Base-by-base conservation (phyloP, 2,113 vertebrate species). In the Gymnorhina tibicen region DNA sequence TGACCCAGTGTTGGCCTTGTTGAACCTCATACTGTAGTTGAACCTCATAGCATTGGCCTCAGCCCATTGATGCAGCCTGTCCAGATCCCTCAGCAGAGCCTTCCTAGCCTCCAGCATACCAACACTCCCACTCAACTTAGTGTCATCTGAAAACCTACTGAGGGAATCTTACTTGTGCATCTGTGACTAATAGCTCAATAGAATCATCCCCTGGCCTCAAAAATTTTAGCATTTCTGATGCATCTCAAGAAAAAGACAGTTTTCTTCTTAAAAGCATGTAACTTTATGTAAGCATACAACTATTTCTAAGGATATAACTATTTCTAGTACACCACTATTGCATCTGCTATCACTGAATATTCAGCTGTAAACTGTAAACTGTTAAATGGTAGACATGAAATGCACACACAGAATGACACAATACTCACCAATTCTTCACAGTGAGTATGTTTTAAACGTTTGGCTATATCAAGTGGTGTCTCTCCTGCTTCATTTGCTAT, bases 381-480 rank as follows among this genome's bases (percentile, higher is more conserved):
- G 5, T 41, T 46, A 64, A 64, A 76, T 63, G 66, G 55, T 62
- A 75, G 41, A 75, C 30, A 49, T 7, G 11, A 85, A 92, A 69
- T 26, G 35, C 16, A 79, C 52, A 85, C 19, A 59, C 2, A 49
- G 21, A 55, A 76, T 73, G 9, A 50, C 7, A 8, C 1, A 12
- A 74, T 58, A 96, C 99, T 98, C 95, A 99, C 99, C 99, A 99
- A 72, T 33, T 99, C 99, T 92, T 99, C 99, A 66, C 99, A 99
- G 97, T 98, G 98, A 49, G 97, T 93, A 50, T 99, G 99, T 66
- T 98, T 98, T 44, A 99, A 98, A n/a, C 99, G 98, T 88, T 93
- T 98, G 46, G 99, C 99, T 33, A 99, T 98, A 95, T 99, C 99
- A 96, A 99, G 97, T 1, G 99, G 97, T 0, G 99, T 99, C 96